Base-by-base conservation (phyloP, 2,113 vertebrate genomes). In the Dromiciops gliroides region DNA sequence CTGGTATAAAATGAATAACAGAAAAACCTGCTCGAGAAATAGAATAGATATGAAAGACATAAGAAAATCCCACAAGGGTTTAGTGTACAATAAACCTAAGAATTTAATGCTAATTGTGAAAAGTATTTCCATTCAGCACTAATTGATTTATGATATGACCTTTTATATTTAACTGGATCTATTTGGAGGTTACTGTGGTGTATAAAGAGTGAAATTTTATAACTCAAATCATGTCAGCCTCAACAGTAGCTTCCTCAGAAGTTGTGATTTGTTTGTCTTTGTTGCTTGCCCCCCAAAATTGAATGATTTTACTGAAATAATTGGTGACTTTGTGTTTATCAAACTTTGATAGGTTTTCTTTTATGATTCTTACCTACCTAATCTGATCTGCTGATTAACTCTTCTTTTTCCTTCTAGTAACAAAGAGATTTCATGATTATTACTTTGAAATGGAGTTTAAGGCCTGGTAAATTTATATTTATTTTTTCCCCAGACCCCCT, bases 221-320 rank as follows among this genome's bases (percentile, higher is more conserved):
- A 37, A 16, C 3, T 37, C 31, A 14, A 16, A 37, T 67, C 19
- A 16, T 37, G 12, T n/a, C 60, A 67, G 0, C 31, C 2, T 67
- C 11, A 67, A 37, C 22, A 22, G 5, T 7, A 22, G 5, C 4
- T 37, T 44, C 37, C 37, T 44, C 37, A 75, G 37, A 1, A 67
- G n/a, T n/a, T n/a, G n/a, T 67, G 12, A 16, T 28, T 28, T 28
- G 25, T 56, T 56, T 56, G 53, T 56, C n/a, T 37, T 37, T 67
- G 25, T 26, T 60, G 0, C 12, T 37, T 12, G 3, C 22, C n/a
- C 1, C 3, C 37, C 16, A 0, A 0, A 75, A 75, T 19, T n/a
- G 12, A 5, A n/a, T n/a, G 16, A 19, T 1, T 75, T 75, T 75
- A 75, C 37, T 75, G 67, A 1, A n/a, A n/a, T n/a, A n/a, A 6